phyloP scores from a whole-genome alignment of 2,113 vertebrate species.

The Heterotilapia buettikoferi region DNA sequence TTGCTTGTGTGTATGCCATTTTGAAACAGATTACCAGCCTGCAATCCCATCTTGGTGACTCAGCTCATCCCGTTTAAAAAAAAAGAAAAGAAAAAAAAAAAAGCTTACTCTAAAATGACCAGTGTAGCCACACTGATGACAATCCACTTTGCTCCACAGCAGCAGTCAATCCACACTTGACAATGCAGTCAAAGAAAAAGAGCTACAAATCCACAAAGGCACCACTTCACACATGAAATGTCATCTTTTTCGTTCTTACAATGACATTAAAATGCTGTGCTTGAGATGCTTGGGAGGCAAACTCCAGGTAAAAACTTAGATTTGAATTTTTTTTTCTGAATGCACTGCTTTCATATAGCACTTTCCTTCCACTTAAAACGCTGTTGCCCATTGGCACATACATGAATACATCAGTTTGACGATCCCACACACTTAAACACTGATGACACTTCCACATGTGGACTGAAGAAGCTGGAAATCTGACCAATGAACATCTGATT shows the following conservation, averaged over 20 bases:
- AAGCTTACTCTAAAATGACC: not conserved
- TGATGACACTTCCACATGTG: not conserved
- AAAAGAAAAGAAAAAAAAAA: not conserved
- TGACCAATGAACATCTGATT: not conserved
- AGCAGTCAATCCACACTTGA: not conserved
- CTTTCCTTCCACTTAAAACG: not conserved
- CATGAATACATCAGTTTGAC: not conserved
- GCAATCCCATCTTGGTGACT: conserved; percentile 13
- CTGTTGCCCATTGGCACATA: not conserved
- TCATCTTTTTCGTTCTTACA: not conserved
- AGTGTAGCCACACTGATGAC: not conserved
- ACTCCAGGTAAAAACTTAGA: not conserved
- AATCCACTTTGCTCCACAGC: not conserved
- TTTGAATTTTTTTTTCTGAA: not conserved
- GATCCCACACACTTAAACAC: not conserved
- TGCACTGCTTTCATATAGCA: not conserved
- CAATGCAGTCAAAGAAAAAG: not conserved
- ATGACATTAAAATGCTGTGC: not conserved
- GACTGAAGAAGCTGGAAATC: not conserved
- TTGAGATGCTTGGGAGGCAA: not conserved
- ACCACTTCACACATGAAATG: not conserved
- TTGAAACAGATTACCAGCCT: conserved; percentile 5
- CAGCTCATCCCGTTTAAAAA: not conserved
- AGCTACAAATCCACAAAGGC: not conserved
- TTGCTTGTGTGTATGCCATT: not conserved